Evolutionary conservation across 2,797 vertebrate species (phyloP), one percentile per base, ranked within the genome.

Genomic region (Darevskia nairensis): DNA sequence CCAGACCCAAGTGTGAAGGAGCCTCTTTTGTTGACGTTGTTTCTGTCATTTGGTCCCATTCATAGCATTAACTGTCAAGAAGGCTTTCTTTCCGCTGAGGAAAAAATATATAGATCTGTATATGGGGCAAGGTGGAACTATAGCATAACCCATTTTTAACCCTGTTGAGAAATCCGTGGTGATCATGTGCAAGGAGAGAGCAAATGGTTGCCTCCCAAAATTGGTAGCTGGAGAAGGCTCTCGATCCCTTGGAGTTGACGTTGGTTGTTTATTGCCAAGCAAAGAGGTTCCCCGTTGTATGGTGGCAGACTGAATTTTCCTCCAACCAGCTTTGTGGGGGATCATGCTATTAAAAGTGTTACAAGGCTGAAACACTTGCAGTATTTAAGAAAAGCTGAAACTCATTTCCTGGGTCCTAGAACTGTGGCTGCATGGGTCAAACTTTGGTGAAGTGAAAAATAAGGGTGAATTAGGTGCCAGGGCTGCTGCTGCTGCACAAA

Each of bases 1-100:
- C 90, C 99, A 99, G 96, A 99, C 99, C 41, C 98, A 99, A 95
- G 98, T 99, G 93, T 99, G 97, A 98, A 93, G 87, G 72, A 89
- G 69, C 11, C 25, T 25, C 25, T 80, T 5, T 85, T 81, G 85
- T 79, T 80, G 83, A 50, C 66, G 84, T 89, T 78, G 46, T 89
- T 85, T 15, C 17, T 50, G 86, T 89, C 32, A 91, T 89, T 92
- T 82, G 90, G 46, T 84, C 92, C 84, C 93, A 89, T 92, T 89
- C 89, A 85, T 89, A 93, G 84, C 84, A 64, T 93, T 55, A 93
- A 94, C 93, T 72, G 69, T 86, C 78, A 92, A 92, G 92, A 93
- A 91, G 89, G 89, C 92, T 82, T 93, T 88, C 17, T 71, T 76
- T 32, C 15, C 17, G 83, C 92, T 87, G 82, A 92, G 91, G 91